A percentile compares a stretch with the other conserved stretches of the same genome.
phyloP scores from a whole-genome alignment of 2,888 invertebrate species.

The Corythucha ciliata region DNA sequence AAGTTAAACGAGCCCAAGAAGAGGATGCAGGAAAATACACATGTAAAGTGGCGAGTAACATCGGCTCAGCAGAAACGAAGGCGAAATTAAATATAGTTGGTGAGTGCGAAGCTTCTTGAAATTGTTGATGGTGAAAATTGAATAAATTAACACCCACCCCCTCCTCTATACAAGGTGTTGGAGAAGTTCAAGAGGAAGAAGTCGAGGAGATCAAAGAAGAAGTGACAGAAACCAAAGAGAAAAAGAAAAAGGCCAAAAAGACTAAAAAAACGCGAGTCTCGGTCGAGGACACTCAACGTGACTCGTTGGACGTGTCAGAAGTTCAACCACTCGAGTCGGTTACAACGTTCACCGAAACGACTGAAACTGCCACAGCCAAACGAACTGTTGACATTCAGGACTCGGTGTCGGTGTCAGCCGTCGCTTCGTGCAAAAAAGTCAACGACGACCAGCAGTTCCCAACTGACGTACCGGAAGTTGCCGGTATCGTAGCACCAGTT shows the following conservation, averaged over 20 bases:
- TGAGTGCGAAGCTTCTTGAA: conserved; percentile 12
- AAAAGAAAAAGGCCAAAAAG: conserved; percentile 38
- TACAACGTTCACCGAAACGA: conserved; percentile 46
- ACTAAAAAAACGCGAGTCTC: conserved; percentile 35
- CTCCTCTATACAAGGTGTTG: conserved; percentile 38
- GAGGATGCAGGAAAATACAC: conserved; percentile 66
- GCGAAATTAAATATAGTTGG: conserved; percentile 58
- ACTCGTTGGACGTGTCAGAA: conserved; percentile 47
- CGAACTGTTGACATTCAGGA: conserved; percentile 34
- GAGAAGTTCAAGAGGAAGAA: conserved; percentile 34
- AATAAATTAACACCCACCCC: not conserved
- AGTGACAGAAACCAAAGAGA: conserved; percentile 38
- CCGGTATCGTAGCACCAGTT: conserved; percentile 48
- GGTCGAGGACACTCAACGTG: conserved; percentile 37
- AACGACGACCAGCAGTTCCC: conserved; percentile 33
- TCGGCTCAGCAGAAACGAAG: conserved; percentile 69
- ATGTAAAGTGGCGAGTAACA: conserved; percentile 77
- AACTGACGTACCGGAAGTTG: conserved; percentile 36
- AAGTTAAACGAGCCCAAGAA: conserved; percentile 53
- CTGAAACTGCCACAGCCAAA: conserved; percentile 42
- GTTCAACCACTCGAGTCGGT: conserved; percentile 50
- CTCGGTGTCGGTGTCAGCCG: conserved; percentile 36
- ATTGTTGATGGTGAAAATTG: not conserved
- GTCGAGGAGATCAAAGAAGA: conserved; percentile 46
- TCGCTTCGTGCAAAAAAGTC: conserved; percentile 36